phyloP scores from a whole-genome alignment of 2,113 vertebrate genomes.

The Myrmecophaga tridactyla region DNA sequence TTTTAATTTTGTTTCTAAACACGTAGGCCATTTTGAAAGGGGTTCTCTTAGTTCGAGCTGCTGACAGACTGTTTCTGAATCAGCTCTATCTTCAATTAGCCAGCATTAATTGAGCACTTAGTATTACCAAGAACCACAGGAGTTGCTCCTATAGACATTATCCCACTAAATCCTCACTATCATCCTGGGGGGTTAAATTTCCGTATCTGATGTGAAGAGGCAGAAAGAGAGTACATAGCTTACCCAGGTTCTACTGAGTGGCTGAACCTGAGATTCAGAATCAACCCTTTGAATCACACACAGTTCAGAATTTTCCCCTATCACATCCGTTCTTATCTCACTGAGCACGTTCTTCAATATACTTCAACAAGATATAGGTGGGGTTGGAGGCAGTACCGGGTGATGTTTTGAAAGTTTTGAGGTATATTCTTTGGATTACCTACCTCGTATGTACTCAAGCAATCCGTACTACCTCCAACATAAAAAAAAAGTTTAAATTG shows the following conservation, averaged over 20 bases:
- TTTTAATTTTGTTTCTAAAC: slow-evolving; percentile 7
- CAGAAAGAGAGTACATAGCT: not conserved
- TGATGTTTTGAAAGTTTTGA: not conserved
- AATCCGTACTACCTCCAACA: not conserved
- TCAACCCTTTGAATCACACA: not conserved
- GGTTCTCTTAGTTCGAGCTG: not conserved
- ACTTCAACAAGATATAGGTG: not conserved
- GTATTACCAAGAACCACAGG: not conserved
- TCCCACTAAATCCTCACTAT: not conserved
- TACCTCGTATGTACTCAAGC: not conserved
- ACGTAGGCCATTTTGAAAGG: not conserved
- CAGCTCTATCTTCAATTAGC: not conserved
- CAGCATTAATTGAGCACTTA: not conserved
- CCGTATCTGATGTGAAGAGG: not conserved
- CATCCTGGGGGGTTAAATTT: not conserved
- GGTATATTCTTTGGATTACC: not conserved
- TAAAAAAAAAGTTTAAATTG: not conserved
- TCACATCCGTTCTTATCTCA: not conserved
- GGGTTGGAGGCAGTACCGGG: not conserved
- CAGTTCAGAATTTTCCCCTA: not conserved
- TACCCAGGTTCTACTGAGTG: not conserved
- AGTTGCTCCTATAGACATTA: not conserved
- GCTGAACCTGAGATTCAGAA: not conserved
- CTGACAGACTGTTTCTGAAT: not conserved
- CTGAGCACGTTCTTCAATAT: not conserved